Conservation (phyloP, 2,113 vertebrate genomes). For the Hippoglossus stenolepis region DNA sequence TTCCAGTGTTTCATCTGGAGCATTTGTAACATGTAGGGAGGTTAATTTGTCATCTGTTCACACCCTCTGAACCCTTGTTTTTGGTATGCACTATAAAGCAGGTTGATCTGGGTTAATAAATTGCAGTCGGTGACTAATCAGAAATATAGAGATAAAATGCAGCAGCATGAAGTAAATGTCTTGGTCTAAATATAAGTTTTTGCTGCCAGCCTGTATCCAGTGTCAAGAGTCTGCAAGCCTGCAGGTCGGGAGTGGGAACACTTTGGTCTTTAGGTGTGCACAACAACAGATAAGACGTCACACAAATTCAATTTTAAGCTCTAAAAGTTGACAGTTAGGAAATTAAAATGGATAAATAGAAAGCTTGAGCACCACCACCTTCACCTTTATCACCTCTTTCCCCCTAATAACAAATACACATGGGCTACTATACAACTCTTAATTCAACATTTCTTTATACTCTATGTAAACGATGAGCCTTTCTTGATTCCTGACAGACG, state of each 20-base stretch:
- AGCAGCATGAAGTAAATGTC: constrained; percentile 9
- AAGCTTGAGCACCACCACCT: neutral
- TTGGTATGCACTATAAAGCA: constrained; percentile 14
- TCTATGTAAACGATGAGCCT: constrained; percentile 15
- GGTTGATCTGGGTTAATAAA: constrained; percentile 20
- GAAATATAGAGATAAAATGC: constrained; percentile 1
- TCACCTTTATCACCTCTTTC: neutral
- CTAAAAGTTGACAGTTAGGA: neutral
- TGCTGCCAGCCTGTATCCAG: constrained; percentile 31
- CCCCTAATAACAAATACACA: neutral
- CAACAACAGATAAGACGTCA: neutral
- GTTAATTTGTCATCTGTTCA: constrained; percentile 55
- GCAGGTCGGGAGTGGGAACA: neutral
- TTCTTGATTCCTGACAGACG: neutral
- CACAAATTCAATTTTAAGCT: neutral
- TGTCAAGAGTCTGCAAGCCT: constrained; percentile 32
- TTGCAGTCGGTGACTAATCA: neutral
- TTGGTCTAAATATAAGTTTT: constrained; percentile 66
- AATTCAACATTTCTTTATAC: neutral
- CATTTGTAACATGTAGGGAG: constrained; percentile 55
- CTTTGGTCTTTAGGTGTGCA: neutral
- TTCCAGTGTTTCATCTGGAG: constrained; percentile 70
- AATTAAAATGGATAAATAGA: neutral
- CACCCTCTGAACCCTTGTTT: constrained; percentile 39
- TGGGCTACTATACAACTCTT: neutral